Evolutionary conservation across 2,113 vertebrate species (phyloP), one percentile per base, ranked within the genome.

Genomic region (Salvelinus alpinus): DNA sequence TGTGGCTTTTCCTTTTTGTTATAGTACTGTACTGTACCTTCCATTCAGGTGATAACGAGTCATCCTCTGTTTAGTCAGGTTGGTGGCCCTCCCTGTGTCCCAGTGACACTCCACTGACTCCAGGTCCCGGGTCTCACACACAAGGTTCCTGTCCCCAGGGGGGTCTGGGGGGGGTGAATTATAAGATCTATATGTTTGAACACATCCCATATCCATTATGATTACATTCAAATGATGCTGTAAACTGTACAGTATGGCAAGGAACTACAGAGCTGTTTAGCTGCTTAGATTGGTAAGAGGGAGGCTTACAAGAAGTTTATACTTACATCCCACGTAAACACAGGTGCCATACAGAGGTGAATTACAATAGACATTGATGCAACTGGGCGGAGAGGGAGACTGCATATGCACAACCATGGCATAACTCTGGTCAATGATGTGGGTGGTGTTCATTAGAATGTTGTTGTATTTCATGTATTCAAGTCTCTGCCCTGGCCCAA

Each of bases 51-150:
- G 22, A 73, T 91, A 91, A 0, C 0, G 0, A 4, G 82, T 86
- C 3, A 0, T 1, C 4, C 1, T 24, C 0, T 1, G 0, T 0
- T 0, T 0, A 1, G 0, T 0, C 20, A 84, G 0, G 2, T 38
- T 0, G 4, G 76, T 80, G 0, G 31, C 0, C 47, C 62, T 29
- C 31, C 82, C 84, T 3, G 2, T 20, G 0, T 5, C 82, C 92
- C 91, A 94, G 60, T 9, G 20, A 71, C 93, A 94, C 0, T 81
- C 38, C 0, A 90, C 76, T 12, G 81, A 89, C 22, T 65, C 29
- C 62, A 93, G 77, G 62, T 92, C 77, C 24, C 2, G 78, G 24
- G 93, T 94, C 75, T 92, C 87, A 81, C 93, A 94, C 44, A 6
- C 47, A 27, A 94, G 77, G 64, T 82, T 54, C 1, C 27, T 75